Conservation (phyloP, 1,140 invertebrate genomes). For the Heliothis subflexa region DNA sequence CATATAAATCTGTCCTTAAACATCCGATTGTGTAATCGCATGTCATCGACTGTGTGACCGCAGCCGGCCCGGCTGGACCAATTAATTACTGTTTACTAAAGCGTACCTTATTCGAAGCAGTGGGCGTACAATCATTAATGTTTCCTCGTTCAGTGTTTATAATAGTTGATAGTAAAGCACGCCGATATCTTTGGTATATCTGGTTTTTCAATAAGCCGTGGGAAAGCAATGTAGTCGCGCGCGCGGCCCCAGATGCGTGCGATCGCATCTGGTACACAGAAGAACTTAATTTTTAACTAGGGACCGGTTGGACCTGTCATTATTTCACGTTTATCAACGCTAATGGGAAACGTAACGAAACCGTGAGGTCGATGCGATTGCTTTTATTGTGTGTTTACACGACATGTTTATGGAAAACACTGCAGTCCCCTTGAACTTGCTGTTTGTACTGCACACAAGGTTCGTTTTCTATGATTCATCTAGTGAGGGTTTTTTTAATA, state of each 20-base stretch:
- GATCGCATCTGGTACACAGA: conserved; percentile 62
- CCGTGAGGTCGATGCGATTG: conserved; percentile 48
- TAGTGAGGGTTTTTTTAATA: conserved; percentile 1
- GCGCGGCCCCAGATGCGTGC: conserved; percentile 53
- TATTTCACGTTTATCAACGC: conserved; percentile 61
- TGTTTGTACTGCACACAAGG: conserved; percentile 6
- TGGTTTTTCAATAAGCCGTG: conserved; percentile 71
- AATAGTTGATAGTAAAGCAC: conserved; percentile 54
- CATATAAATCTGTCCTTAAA: conserved; percentile 37
- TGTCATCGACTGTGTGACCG: conserved; percentile 19
- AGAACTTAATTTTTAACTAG: conserved; percentile 68
- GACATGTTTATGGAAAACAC: conserved; percentile 57
- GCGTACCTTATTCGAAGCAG: conserved; percentile 29
- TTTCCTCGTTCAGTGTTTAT: conserved; percentile 60
- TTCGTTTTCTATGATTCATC: conserved; percentile 30
- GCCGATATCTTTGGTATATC: conserved; percentile 56
- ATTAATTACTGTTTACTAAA: conserved; percentile 44
- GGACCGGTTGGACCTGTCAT: conserved; percentile 58
- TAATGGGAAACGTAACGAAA: conserved; percentile 55
- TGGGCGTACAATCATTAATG: conserved; percentile 59
- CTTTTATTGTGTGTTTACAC: conserved; percentile 57
- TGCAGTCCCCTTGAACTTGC: conserved; percentile 23
- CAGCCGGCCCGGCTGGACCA: background rate
- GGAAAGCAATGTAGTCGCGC: conserved; percentile 66
- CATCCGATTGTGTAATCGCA: conserved; percentile 34